Conservation (phyloP, 2,888 invertebrate genomes). For the Caenorhabditis doughertyi region DNA sequence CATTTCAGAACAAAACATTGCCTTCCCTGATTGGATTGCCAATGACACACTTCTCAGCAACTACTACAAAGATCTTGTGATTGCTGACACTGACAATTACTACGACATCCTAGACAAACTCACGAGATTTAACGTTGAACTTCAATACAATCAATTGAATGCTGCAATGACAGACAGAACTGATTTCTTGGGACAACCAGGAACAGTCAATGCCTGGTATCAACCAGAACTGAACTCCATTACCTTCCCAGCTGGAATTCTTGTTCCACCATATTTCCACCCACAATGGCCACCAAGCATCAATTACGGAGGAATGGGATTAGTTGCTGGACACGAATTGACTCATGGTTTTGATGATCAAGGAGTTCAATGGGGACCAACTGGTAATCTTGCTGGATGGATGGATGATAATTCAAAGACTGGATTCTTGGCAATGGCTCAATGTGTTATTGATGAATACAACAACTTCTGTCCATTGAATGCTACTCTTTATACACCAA, state of each 20-base stretch:
- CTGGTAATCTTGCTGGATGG: conserved; percentile 73
- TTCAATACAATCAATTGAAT: conserved; percentile 70
- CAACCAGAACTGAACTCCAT: conserved; percentile 80
- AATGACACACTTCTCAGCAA: conserved; percentile 60
- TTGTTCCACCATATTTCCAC: conserved; percentile 79
- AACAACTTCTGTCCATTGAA: conserved; percentile 73
- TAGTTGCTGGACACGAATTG: conserved; percentile 95
- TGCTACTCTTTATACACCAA: conserved; percentile 57
- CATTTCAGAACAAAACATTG: conserved; percentile 71
- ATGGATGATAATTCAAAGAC: conserved; percentile 71
- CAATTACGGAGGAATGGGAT: conserved; percentile 94
- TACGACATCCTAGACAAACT: conserved; percentile 70
- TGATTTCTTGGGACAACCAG: conserved; percentile 78
- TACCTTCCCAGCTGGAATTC: conserved; percentile 81
- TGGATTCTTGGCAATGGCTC: conserved; percentile 73
- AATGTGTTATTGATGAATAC: conserved; percentile 77
- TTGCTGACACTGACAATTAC: conserved; percentile 66
- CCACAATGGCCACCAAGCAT: conserved; percentile 76
- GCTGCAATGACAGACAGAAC: conserved; percentile 64
- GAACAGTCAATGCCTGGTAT: conserved; percentile 80
- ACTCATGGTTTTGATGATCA: conserved; percentile 95
- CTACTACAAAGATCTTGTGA: conserved; percentile 63
- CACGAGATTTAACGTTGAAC: conserved; percentile 65
- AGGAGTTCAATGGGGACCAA: conserved; percentile 79
- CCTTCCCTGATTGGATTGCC: conserved; percentile 75